These are phyloP conservation scores for Rallus limicola DNA, from an alignment of 2,113 vertebrate genomes.

Conservation along the genomic window DNA sequence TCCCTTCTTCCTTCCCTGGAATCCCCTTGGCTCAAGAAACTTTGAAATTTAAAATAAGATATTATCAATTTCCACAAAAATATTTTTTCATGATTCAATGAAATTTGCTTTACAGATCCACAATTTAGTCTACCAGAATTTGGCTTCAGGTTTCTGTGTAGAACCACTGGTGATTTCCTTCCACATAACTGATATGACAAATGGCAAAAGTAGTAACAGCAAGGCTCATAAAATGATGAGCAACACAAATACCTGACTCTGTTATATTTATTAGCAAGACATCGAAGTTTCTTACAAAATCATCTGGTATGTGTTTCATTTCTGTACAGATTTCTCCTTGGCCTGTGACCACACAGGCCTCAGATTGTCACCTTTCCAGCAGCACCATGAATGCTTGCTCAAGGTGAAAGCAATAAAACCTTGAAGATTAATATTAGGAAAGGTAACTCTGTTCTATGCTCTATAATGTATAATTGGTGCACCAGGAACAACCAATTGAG, in stretches of 20 bases:
- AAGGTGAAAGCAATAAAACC: background rate
- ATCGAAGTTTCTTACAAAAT: background rate
- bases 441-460: background rate
- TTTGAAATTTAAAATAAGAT: background rate
- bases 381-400: background rate
- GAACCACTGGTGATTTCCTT: background rate
- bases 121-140: background rate
- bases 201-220: background rate
- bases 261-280: background rate
- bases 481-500: background rate
- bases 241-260: background rate
- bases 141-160: background rate
- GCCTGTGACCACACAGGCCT: background rate
- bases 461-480: rapidly evolving
- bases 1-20: background rate
- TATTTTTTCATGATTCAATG: background rate
- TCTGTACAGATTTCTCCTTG: background rate
- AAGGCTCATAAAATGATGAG: background rate
- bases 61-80: background rate
- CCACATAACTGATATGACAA: background rate
- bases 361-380: background rate
- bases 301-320: background rate
- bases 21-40: background rate
- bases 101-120: background rate
- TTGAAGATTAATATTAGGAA: background rate